phyloP scores from a whole-genome alignment of 1,140 invertebrate genomes.

The Kradibia gibbosae region DNA sequence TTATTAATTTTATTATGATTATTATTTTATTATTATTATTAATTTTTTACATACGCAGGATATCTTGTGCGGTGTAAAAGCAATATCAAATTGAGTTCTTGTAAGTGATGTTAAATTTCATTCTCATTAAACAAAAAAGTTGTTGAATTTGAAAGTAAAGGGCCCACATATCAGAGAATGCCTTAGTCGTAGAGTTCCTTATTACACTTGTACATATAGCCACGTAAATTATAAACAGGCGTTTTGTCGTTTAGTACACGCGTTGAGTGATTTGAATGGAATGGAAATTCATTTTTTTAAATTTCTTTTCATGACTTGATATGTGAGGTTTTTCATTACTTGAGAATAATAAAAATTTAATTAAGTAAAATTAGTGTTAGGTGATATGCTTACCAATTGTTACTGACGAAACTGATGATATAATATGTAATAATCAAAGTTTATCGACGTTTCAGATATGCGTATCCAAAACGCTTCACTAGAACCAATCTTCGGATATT shows the following conservation, averaged over 20 bases:
- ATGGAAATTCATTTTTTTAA: background rate
- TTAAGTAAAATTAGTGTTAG: conserved; percentile 8
- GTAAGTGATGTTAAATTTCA: background rate
- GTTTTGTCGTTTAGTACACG: conserved; percentile 43
- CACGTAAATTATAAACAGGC: conserved; percentile 32
- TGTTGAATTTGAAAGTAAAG: conserved; percentile 5
- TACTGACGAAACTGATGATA: background rate
- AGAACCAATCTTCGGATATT: conserved; percentile 49
- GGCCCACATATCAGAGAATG: conserved; percentile 22
- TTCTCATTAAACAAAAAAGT: background rate
- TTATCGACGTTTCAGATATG: background rate
- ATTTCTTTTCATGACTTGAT: background rate
- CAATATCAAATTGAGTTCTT: conserved; percentile 15
- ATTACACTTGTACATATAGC: conserved; percentile 45
- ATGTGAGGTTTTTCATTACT: background rate
- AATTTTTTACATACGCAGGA: background rate
- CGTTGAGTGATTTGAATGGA: conserved; percentile 33
- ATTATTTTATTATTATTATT: conserved; percentile 5
- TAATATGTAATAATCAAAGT: conserved; percentile 6
- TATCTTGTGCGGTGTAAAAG: background rate
- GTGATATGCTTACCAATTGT: conserved; percentile 23
- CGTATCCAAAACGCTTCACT: conserved; percentile 27
- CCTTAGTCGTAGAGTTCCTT: conserved; percentile 52
- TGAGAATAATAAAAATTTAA: background rate
- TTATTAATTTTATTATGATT: background rate